phyloP scores from a whole-genome alignment of 2,797 vertebrate genomes.

The Tamandua tetradactyla region DNA sequence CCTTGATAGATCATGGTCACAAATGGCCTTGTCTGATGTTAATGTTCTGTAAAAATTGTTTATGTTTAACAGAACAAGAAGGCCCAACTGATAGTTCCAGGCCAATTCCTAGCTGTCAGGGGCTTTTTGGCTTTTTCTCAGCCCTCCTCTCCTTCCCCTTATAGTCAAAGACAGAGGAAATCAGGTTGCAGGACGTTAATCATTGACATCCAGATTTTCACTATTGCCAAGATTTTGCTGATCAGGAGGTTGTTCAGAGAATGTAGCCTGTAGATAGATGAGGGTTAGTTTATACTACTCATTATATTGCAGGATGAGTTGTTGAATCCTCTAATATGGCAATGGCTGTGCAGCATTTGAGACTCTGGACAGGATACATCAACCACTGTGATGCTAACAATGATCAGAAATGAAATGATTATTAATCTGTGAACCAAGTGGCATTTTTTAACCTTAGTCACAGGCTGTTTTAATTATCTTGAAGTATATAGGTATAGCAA shows the following conservation, averaged over 20 bases:
- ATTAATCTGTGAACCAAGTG: neutral
- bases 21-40: slow-evolving; percentile 15
- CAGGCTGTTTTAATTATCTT: neutral
- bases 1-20: neutral
- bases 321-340: neutral
- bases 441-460: neutral
- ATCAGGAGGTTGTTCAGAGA: neutral
- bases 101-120: neutral
- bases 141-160: neutral
- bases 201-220: slow-evolving; percentile 1
- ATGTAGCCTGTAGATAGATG: neutral
- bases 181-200: neutral
- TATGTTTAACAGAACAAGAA: slow-evolving; percentile 6
- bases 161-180: neutral
- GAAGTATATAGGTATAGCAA: neutral
- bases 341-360: neutral
- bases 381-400: neutral
- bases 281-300: neutral
- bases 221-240: neutral
- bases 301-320: slow-evolving; percentile 19
- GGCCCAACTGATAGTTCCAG: neutral
- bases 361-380: neutral
- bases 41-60: slow-evolving; percentile 47
- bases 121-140: neutral
- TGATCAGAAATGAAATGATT: slow-evolving; percentile 47